Evolutionary conservation across 2,113 vertebrate genomes (phyloP), one percentile per base, ranked within the genome.

Genomic region (Ptilonorhynchus violaceus): DNA sequence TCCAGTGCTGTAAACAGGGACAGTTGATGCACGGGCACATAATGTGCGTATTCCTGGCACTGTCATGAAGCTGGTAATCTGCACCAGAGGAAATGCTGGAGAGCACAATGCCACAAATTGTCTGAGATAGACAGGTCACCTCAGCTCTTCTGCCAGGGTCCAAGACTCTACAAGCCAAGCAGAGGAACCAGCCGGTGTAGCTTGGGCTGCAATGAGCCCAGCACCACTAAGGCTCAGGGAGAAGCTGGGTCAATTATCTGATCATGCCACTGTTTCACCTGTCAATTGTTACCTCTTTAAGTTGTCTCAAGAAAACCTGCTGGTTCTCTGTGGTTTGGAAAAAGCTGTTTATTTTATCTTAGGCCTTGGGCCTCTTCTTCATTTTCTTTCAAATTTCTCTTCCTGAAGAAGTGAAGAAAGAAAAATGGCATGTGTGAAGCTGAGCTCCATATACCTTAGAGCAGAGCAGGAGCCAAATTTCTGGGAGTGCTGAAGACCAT

Each of bases 191-290:
- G 63, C 28, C n/a, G 73, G 7, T 49, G 15, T 12, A 50, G 15
- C 27, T 50, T n/a, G 25, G 73, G 11, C 52, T 64, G 41, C 41
- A 70, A 12, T 31, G n/a, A 50, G 80, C 28, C 15, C 15, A 60
- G 1, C 33, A 41, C 7, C 0, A 0, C 33, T n/a, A 17, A 14
- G 12, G 14, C 55, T 90, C 27, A 39, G 14, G 27, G 24, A 41
- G 24, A 28, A 68, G 22, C 6, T 60, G 62, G 25, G 21, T 33
- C 53, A 33, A 3, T 83, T 49, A 13, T 42, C 24, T 44, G 33
- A 39, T 37, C 33, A 15, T 44, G 47, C 13, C 67, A 58, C 16
- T 63, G 58, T 37, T 72, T 39, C 46, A 52, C 1, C 0, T 79
- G 72, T 11, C 39, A 50, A 7, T 39, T 90, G 55, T 53, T 69